Percentiles rank a stretch among this genome's conserved stretches.
phyloP scores from a whole-genome alignment of 2,113 vertebrate species.

The Nicator chloris region DNA sequence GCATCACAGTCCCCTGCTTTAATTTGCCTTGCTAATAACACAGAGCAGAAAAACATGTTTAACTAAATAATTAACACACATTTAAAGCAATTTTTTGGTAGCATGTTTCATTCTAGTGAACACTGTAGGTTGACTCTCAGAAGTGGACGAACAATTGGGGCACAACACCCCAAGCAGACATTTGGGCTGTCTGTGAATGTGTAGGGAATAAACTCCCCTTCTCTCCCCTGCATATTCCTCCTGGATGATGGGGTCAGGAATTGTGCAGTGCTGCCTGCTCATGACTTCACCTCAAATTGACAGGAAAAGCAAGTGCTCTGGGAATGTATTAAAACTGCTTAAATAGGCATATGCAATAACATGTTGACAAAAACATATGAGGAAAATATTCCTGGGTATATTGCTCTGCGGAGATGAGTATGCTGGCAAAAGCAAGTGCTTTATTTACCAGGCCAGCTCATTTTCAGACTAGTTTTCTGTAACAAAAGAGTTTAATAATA shows the following conservation, averaged over 20 bases:
- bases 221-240: neutral
- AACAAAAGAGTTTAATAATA: constrained; percentile 60
- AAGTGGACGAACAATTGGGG: neutral
- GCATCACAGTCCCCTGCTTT: neutral
- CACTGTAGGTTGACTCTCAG: neutral
- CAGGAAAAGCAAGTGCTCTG: neutral
- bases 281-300: neutral
- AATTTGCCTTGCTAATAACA: neutral
- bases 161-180: neutral
- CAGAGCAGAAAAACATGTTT: neutral
- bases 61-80: constrained; percentile 17
- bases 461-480: constrained; percentile 37
- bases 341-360: constrained; percentile 1
- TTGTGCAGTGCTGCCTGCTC: neutral
- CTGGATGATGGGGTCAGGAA: neutral
- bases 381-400: constrained; percentile 7
- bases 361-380: constrained; percentile 13
- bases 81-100: neutral
- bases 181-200: neutral
- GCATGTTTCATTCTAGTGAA: neutral
- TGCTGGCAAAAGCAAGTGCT: neutral
- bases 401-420: constrained; percentile 18
- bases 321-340: neutral
- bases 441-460: constrained; percentile 51
- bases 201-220: neutral